Evolutionary conservation across 2,113 vertebrate genomes (phyloP), one percentile per base, ranked within the genome.

Genomic region (Genyomyrus donnyi): DNA sequence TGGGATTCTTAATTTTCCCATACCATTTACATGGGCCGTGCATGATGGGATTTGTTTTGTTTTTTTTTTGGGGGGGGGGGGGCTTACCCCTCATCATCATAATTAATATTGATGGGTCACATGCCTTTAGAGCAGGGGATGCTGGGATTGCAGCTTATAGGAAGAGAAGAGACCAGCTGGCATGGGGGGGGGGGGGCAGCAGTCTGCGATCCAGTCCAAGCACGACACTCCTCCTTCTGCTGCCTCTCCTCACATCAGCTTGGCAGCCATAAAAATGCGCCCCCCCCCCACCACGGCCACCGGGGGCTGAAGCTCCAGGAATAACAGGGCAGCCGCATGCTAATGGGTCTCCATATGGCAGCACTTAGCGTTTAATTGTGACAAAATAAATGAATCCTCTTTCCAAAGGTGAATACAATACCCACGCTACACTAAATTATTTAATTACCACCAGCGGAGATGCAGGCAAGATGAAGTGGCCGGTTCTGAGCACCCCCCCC

Each of bases 241-340:
- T 35, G 24, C 27, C 52, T 39, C 86, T 58, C 24, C 11, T 88
- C 48, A 53, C 27, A 52, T 24, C 49, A 53, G 27, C 86, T 24
- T 39, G 31, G 86, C 86, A 5, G 7, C 53, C 53, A 62, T 39
- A 19, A 88, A 88, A 24, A 50, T 6, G 4, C 13, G 0, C 52
- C 52, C 5, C 48, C 50, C 24, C 24, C 3, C 45, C 24, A 39
- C 39, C 84, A 19, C 2, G 4, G 3, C 15, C 48, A 35, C n/a
- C 48, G 24, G 45, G 48, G 84, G 45, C 84, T 49, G 84, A 27
- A 48, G 15, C 31, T 52, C 85, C 85, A 52, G 85, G 27, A 88
- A 91, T 27, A 91, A 93, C 91, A 88, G 58, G 92, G 91, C 94
- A 95, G 94, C n/a, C 48, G 6, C 50, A 77, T 89, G 88, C 88